These are phyloP conservation scores for Ophion obscuratus DNA, from an alignment of 2,888 invertebrate genomes.

Conservation along the genomic window DNA sequence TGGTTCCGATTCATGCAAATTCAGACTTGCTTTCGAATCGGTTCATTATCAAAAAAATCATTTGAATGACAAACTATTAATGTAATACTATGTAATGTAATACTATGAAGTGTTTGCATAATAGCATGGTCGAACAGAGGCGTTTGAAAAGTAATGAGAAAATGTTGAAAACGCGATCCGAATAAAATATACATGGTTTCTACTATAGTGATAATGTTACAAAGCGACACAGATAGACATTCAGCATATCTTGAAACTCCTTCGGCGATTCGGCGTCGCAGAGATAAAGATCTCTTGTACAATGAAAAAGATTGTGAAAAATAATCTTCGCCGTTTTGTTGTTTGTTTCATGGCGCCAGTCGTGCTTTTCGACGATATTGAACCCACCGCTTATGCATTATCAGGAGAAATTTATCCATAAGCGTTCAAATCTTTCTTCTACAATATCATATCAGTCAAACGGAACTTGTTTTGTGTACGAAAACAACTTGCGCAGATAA, in stretches of 20 bases:
- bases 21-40: too few relatives aligned
- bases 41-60: too few relatives aligned
- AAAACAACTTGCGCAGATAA: slow-evolving; percentile 64
- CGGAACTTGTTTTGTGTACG: slow-evolving; percentile 48
- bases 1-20: too few relatives aligned
- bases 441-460: slow-evolving; percentile 44
- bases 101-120: too few relatives aligned
- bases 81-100: too few relatives aligned
- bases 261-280: neutral
- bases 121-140: too few relatives aligned
- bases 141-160: too few relatives aligned
- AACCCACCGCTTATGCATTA: slow-evolving; percentile 42
- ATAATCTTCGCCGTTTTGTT: slow-evolving; percentile 64
- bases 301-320: neutral
- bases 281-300: neutral
- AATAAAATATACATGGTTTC: neutral
- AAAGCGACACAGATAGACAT: neutral
- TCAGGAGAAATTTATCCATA: slow-evolving; percentile 51
- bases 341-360: slow-evolving; percentile 70
- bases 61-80: too few relatives aligned
- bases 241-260: neutral
- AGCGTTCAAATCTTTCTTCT: slow-evolving; percentile 30
- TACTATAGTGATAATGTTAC: neutral
- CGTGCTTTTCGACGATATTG: slow-evolving; percentile 40
- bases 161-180: too few relatives aligned